Conservation (phyloP, 37 sponge, comb jelly and placozoan species). For the Tethya wilhelma region DNA sequence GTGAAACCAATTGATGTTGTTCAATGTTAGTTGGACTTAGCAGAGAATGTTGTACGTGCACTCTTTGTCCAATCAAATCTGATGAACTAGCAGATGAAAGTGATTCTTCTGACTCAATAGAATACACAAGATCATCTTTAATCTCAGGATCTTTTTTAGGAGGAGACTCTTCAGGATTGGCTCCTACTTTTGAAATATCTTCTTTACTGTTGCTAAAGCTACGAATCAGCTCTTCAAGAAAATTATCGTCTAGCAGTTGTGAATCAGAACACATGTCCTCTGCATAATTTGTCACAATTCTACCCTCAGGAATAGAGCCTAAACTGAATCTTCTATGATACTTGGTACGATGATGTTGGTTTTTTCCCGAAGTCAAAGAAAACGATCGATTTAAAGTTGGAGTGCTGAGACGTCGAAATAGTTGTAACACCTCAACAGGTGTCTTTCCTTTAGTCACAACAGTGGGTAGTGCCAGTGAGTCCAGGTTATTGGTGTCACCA, state of each 20-base stretch:
- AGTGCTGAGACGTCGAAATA: no score
- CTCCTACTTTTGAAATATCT: neutral
- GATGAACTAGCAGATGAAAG: neutral
- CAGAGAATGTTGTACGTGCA: neutral
- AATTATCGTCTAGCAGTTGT: neutral
- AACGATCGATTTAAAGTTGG: no score
- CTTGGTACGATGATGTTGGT: neutral
- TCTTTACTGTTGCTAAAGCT: neutral
- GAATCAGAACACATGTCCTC: conserved; percentile 8
- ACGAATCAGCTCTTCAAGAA: neutral
- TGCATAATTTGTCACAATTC: conserved; percentile 51
- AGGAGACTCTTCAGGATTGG: neutral
- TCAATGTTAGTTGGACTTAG: no score
- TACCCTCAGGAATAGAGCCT: conserved; percentile 76
- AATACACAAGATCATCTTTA: neutral
- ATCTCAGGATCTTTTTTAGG: neutral
- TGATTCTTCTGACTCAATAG: neutral
- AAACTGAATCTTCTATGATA: conserved; percentile 66
- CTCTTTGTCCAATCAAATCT: neutral
- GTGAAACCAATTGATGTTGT: neutral
- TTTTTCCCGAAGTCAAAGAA: neutral
- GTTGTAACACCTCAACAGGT: conserved; percentile 5
- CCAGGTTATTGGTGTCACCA: conserved; percentile 21
- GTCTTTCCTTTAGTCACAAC: neutral
- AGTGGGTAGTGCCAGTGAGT: neutral